Conservation (phyloP, 2,888 invertebrate species). For the Stenoptilia bipunctidactyla region DNA sequence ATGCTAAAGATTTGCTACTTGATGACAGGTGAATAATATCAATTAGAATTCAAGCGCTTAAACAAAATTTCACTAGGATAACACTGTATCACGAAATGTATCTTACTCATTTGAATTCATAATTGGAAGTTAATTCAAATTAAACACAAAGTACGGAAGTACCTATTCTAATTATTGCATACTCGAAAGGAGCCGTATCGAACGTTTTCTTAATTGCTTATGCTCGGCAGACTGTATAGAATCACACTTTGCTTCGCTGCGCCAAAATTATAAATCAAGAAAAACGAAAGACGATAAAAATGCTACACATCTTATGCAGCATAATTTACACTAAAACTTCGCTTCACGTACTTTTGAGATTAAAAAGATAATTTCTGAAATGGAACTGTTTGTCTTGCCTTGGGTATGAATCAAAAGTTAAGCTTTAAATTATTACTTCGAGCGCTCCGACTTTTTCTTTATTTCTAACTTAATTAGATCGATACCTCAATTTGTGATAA, state of each 20-base stretch:
- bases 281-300: constrained; percentile 15
- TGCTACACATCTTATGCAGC: background rate
- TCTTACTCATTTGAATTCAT: too few species aligned
- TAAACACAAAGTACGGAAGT: constrained; percentile 17
- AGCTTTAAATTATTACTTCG: too few species aligned
- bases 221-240: constrained; percentile 52
- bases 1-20: too few species aligned
- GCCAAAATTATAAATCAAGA: constrained; percentile 40
- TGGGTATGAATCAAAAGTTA: too few species aligned
- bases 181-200: constrained; percentile 38
- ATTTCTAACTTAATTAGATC: too few species aligned
- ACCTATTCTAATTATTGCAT: constrained; percentile 44
- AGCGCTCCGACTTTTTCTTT: too few species aligned
- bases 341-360: background rate
- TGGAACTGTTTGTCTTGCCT: too few species aligned
- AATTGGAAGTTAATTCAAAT: background rate
- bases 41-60: too few species aligned
- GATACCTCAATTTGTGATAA: too few species aligned
- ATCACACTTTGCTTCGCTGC: constrained; percentile 37
- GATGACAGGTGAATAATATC: too few species aligned
- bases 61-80: too few species aligned
- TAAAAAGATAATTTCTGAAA: background rate
- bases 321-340: constrained; percentile 1
- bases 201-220: constrained; percentile 58
- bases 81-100: too few species aligned